Percentiles rank a stretch among this genome's conserved stretches.
These are phyloP conservation scores for Acheta domesticus DNA, from an alignment of 2,888 invertebrate genomes.

Conservation along the genomic window DNA sequence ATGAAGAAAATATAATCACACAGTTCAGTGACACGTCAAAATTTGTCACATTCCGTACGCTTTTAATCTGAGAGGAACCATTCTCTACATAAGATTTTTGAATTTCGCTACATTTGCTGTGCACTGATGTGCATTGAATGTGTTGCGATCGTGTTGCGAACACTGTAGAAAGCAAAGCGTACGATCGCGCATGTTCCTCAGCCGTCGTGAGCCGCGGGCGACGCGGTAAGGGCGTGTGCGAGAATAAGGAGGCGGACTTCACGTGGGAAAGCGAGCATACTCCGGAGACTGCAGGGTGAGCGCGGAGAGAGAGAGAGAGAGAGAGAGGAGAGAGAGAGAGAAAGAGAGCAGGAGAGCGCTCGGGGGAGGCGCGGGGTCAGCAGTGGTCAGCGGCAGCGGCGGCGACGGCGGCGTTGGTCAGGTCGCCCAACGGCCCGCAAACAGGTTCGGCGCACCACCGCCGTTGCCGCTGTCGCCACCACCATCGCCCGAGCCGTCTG, in stretches of 20 bases:
- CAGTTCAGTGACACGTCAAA: too few species aligned
- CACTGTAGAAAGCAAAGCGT: background rate
- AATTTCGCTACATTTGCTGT: too few species aligned
- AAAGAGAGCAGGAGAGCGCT: background rate
- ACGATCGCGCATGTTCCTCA: too few species aligned
- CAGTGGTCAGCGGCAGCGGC: background rate
- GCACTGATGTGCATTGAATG: too few species aligned
- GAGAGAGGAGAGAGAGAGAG: background rate
- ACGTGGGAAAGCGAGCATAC: background rate
- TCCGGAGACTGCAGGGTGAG: background rate
- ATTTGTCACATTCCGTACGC: too few species aligned
- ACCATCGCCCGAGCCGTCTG: background rate
- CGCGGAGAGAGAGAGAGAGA: background rate
- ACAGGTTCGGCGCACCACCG: background rate
- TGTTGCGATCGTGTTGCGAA: background rate
- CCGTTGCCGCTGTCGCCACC: background rate
- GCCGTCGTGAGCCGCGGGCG: too few species aligned
- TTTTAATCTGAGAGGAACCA: too few species aligned
- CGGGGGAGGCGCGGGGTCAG: background rate
- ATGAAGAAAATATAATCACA: too few species aligned
- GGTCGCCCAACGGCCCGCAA: constrained; percentile 7
- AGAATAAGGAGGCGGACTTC: too few species aligned
- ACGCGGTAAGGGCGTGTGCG: too few species aligned
- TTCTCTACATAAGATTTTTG: too few species aligned
- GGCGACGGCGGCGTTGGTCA: background rate